phyloP scores from a whole-genome alignment of 2,888 invertebrate species.

The Horisme vitalbata region DNA sequence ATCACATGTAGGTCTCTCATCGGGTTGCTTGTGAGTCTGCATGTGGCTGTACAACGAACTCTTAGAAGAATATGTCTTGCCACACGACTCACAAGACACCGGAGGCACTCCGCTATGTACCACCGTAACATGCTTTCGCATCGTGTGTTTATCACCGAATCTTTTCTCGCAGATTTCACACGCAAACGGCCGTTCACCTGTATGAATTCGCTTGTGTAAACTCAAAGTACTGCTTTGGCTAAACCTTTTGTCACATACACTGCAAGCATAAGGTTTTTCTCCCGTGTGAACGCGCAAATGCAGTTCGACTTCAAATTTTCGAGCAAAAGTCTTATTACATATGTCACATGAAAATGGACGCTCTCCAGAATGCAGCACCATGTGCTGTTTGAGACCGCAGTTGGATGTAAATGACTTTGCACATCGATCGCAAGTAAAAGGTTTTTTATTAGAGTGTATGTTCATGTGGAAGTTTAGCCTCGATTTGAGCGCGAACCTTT shows the following conservation, averaged over 20 bases:
- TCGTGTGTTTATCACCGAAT: background rate
- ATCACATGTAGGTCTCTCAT: background rate
- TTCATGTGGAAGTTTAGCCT: conserved; percentile 5
- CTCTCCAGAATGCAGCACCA: conserved; percentile 13
- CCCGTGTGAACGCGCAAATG: conserved; percentile 11
- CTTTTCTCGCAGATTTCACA: conserved; percentile 14
- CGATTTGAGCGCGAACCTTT: conserved; percentile 10
- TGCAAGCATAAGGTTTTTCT: conserved; percentile 5
- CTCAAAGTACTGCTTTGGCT: conserved; percentile 12
- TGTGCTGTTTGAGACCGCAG: conserved; percentile 7
- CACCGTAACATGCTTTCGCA: background rate
- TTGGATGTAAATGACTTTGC: conserved; percentile 3
- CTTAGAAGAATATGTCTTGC: background rate
- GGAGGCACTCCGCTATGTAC: background rate
- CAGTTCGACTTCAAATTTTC: conserved; percentile 7
- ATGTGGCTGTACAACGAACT: background rate
- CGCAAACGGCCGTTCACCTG: conserved; percentile 14
- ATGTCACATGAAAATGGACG: conserved; percentile 11
- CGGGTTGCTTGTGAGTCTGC: background rate
- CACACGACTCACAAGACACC: background rate
- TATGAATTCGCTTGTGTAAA: conserved; percentile 21
- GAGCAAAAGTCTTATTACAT: conserved; percentile 10
- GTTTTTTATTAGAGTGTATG: conserved; percentile 4
- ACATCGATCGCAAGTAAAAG: conserved; percentile 16
- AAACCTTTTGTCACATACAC: conserved; percentile 15